These are phyloP conservation scores for Himalopsyche anomala DNA, from an alignment of 2,888 invertebrate species.

Conservation along the genomic window DNA sequence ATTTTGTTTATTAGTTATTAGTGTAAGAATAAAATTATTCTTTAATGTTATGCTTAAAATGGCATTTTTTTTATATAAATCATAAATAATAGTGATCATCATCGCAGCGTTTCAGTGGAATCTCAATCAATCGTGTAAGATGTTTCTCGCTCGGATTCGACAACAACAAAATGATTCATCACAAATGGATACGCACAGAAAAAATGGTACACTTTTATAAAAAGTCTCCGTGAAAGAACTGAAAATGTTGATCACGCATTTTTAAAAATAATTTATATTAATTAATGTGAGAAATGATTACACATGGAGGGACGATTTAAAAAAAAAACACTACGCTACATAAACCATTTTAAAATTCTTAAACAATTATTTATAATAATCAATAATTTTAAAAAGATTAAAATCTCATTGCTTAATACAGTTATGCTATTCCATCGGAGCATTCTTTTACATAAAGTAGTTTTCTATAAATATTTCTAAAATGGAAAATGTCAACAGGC, in stretches of 20 bases:
- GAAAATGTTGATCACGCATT: conserved; percentile 12
- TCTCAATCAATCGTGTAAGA: background rate
- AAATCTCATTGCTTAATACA: conserved; percentile 43
- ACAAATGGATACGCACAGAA: background rate
- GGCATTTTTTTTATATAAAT: conserved; percentile 32
- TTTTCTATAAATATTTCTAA: too few relatives aligned
- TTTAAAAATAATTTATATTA: conserved; percentile 13
- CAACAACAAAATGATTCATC: background rate
- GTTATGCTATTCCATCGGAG: conserved; percentile 41
- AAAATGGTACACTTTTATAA: conserved; percentile 23
- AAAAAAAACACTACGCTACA: conserved; percentile 29
- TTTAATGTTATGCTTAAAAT: conserved; percentile 35
- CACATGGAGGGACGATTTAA: conserved; percentile 3
- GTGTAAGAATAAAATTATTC: conserved; percentile 32
- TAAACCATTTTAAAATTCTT: conserved; percentile 41
- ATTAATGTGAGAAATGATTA: conserved; percentile 23
- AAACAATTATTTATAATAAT: conserved; percentile 41
- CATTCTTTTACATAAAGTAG: background rate
- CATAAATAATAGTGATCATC: conserved; percentile 30
- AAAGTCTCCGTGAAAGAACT: background rate
- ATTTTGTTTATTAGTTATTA: conserved; percentile 22
- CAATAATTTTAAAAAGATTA: conserved; percentile 39
- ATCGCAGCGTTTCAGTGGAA: background rate
- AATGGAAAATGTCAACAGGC: too few relatives aligned
- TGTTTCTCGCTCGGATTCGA: background rate